Evolutionary conservation across 2,797 vertebrate species (phyloP).

Genomic region (Parauchenoglanis punctatus): DNA sequence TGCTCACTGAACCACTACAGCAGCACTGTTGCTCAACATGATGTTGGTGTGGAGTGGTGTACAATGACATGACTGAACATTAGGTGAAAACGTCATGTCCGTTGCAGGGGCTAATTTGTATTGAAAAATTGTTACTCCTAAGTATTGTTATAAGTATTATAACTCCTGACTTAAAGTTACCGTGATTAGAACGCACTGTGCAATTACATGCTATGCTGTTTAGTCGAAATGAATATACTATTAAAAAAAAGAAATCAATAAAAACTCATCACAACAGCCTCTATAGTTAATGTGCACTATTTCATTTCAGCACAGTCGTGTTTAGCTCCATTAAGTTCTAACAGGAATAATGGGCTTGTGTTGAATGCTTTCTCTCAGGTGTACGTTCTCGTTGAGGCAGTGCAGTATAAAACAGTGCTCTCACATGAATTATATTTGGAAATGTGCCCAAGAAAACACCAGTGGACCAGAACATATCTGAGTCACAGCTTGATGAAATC

Average conservation of each 20-base stretch:
- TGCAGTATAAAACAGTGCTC: slow-evolving; percentile 41
- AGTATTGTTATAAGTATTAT: neutral
- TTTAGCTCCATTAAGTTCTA: slow-evolving; percentile 46
- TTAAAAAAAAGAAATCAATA: slow-evolving; percentile 40
- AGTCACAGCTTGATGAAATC: slow-evolving; percentile 57
- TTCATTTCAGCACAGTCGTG: slow-evolving; percentile 44
- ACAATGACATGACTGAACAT: slow-evolving; percentile 12
- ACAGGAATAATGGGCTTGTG: slow-evolving; percentile 46
- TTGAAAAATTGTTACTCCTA: neutral
- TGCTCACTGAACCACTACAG: slow-evolving; percentile 41
- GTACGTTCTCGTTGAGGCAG: slow-evolving; percentile 30
- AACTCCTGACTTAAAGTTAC: slow-evolving; percentile 18
- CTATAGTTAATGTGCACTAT: slow-evolving; percentile 45
- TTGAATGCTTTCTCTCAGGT: slow-evolving; percentile 50
- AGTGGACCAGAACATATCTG: slow-evolving; percentile 49
- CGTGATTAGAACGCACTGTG: slow-evolving; percentile 13
- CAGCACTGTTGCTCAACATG: slow-evolving; percentile 28
- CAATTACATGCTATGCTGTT: slow-evolving; percentile 13
- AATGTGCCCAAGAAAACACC: slow-evolving; percentile 51
- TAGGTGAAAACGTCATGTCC: neutral
- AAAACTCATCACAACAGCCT: neutral
- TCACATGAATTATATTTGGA: slow-evolving; percentile 53
- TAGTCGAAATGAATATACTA: neutral
- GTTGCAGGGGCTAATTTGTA: neutral
- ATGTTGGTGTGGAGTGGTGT: slow-evolving; percentile 14